These are phyloP conservation scores for Pipistrellus kuhlii DNA, from an alignment of 2,797 vertebrate genomes.

Conservation along the genomic window DNA sequence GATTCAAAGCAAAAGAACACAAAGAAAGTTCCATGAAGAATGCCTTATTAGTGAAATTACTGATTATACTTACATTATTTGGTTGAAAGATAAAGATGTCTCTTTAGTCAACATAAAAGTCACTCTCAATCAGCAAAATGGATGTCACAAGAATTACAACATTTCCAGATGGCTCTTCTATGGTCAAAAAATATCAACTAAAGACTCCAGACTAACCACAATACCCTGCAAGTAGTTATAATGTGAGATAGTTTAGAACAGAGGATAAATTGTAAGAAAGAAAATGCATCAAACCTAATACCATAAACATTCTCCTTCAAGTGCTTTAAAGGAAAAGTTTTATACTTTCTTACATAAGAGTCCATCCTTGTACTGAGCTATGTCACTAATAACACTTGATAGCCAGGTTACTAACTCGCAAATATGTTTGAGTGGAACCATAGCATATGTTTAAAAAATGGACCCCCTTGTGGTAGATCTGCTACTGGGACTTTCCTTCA, in stretches of 20 bases:
- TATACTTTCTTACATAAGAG: not conserved
- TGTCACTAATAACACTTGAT: not conserved
- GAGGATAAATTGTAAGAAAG: not conserved
- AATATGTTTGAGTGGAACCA: not conserved
- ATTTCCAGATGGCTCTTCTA: not conserved
- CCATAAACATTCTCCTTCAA: not conserved
- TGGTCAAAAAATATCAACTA: not conserved
- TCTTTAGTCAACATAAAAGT: not conserved
- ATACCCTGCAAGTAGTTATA: not conserved
- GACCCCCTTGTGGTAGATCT: not conserved
- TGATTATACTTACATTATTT: not conserved
- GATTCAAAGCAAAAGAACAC: not conserved
- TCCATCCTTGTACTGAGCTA: not conserved
- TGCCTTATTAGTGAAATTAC: not conserved
- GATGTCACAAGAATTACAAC: not conserved
- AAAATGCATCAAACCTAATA: not conserved
- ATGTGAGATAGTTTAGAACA: not conserved
- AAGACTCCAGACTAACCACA: not conserved
- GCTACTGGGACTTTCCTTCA: not conserved
- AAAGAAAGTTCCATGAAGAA: not conserved
- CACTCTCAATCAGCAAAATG: not conserved
- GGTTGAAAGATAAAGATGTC: not conserved
- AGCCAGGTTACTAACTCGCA: not conserved
- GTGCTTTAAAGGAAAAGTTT: not conserved
- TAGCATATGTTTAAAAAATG: not conserved